Conservation (phyloP, 1,140 invertebrate genomes). For the Sycophaga agraensis region DNA sequence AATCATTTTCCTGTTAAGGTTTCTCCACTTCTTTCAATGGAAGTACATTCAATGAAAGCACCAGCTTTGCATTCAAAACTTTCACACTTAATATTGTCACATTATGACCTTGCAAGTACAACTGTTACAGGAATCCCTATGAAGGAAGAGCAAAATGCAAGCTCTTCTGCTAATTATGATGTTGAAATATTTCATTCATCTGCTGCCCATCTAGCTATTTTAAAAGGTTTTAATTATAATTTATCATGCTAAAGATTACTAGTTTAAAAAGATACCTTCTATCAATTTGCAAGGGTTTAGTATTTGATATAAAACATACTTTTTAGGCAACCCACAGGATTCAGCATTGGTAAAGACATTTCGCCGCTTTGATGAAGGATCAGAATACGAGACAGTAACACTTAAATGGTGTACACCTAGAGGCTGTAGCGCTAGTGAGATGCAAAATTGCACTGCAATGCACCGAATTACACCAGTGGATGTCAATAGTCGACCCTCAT, state of each 20-base stretch:
- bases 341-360: constrained; percentile 53
- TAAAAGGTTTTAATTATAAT: constrained; percentile 60
- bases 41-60: constrained; percentile 72
- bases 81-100: constrained; percentile 74
- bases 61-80: constrained; percentile 64
- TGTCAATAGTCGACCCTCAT: constrained; percentile 91
- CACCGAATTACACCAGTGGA: constrained; percentile 93
- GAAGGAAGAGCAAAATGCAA: constrained; percentile 99
- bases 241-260: too few species aligned
- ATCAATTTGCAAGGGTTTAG: too few species aligned
- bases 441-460: constrained; percentile 79
- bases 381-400: constrained; percentile 76
- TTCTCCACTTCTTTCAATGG: constrained; percentile 66
- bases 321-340: constrained; percentile 52
- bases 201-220: constrained; percentile 77
- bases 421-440: constrained; percentile 74
- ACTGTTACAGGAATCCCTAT: constrained; percentile 98
- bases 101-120: constrained; percentile 91
- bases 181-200: constrained; percentile 92
- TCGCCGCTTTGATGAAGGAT: constrained; percentile 62
- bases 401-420: constrained; percentile 95
- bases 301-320: too few species aligned
- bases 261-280: too few species aligned
- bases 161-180: constrained; percentile 96
- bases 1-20: constrained; percentile 53